Percentiles rank a stretch among this genome's conserved stretches.
These are phyloP conservation scores for Cavia aperea DNA, from an alignment of 2,113 vertebrate species.

Conservation along the genomic window DNA sequence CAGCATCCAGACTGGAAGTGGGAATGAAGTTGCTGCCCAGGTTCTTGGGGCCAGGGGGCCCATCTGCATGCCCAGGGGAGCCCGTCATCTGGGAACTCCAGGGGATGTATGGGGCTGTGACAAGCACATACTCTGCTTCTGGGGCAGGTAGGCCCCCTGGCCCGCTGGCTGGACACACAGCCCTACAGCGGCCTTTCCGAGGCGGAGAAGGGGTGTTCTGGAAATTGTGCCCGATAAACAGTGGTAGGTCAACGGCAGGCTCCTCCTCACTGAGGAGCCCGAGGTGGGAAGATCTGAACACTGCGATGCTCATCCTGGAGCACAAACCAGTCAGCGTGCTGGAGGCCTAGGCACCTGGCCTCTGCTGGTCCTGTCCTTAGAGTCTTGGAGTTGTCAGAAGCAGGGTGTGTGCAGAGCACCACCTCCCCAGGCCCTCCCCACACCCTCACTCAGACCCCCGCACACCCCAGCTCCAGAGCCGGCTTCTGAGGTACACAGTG, in stretches of 20 bases:
- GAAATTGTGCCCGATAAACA: neutral
- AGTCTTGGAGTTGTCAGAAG: neutral
- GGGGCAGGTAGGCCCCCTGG: neutral
- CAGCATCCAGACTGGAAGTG: neutral
- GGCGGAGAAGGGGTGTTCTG: neutral
- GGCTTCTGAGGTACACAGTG: neutral
- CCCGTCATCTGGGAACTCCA: neutral
- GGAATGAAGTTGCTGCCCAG: too few relatives aligned
- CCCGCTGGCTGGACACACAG: neutral
- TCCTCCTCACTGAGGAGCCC: neutral
- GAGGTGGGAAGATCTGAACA: too few relatives aligned
- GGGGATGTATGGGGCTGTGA: too few relatives aligned
- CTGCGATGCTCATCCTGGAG: neutral
- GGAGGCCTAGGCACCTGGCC: neutral
- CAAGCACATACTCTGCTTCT: neutral
- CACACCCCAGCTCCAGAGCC: too few relatives aligned
- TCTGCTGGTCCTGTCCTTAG: neutral
- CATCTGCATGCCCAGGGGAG: neutral
- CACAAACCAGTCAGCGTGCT: neutral
- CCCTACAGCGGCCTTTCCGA: neutral
- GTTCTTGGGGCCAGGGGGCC: neutral
- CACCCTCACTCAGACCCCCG: neutral
- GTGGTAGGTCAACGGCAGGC: fast-evolving
- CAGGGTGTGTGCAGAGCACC: neutral
- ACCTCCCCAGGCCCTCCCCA: neutral